Evolutionary conservation across 2,888 invertebrate genomes (phyloP), one percentile per base, ranked within the genome.

Genomic region (Phania funesta): DNA sequence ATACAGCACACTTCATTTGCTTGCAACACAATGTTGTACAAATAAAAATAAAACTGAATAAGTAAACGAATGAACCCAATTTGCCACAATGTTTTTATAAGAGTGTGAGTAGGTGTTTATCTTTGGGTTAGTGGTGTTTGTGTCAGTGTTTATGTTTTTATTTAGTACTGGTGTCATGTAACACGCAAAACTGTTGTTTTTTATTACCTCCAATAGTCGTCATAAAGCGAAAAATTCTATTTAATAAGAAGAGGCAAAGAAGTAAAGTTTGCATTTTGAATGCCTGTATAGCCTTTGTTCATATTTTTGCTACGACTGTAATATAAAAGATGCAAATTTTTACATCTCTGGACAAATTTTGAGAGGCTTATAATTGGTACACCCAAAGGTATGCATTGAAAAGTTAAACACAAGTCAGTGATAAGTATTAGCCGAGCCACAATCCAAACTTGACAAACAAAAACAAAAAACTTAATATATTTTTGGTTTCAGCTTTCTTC

Each of bases 171-270:
- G 74, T 56, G 64, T 65, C 62, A 58, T 70, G 50, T 50, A 48
- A 24, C 50, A 60, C 26, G 65, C 64, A 58, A 70, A 54, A 58
- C 1, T 44, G 6, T 44, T n/a, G 46, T 80, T 46, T 29, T 75
- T 58, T 74, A 62, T 62, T 46, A 44, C 54, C 44, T 71, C 0
- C 8, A 24, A 56, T 4, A 20, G 16, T 11, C 29, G 16, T 11
- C 29, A 32, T 22, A 38, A 26, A 62, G 9, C 32, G 9, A 35
- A 73, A 76, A 73, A 75, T 62, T 78, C 46, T 52, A 75, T 80
- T 80, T 62, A 77, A 82, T 78, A 56, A 73, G 84, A 84, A 85
- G 60, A 73, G 50, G 62, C n/a, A 71, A 60, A 26, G 32, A 67
- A 52, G 32, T 41, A 78, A 32, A 58, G 9, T 67, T 54, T 54